Base-by-base conservation (phyloP, 2,888 invertebrate species). In the Apotomis capreana region DNA sequence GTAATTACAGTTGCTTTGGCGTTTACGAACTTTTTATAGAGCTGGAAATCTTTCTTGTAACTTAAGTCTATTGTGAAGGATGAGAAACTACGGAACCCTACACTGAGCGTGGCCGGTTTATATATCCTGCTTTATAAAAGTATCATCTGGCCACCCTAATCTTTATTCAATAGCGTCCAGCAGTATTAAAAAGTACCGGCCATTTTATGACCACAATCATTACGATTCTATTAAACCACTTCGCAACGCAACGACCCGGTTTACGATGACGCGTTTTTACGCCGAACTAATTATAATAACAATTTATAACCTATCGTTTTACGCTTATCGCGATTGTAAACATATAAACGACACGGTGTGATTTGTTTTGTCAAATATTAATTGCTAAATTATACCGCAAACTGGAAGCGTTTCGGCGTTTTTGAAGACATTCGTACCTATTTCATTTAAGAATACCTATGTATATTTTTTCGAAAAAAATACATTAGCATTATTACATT, bases 171-270 rank as follows among this genome's bases (percentile, higher is more conserved):
- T 44, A 61, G 37, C 15, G 15, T 54, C 36, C 13, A 54, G 13
- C 65, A 15, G 46, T n/a, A 61, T 44, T 15, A 55, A 10, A 10
- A 54, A 51, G 57, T 55, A 69, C 13, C 49, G 59, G 58, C 26
- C 54, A 68, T 8, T 72, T 72, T 72, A 72, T 58, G 46, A 61
- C 51, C 36, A 57, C 12, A n/a, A 15, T 54, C 67, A 83, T 83
- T 84, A 85, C 79, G 83, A 80, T 79, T 83, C 83, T 84, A 83
- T 82, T 80, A 83, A 81, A 78, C 78, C 77, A 78, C 77, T 83
- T 80, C 78, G 74, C 73, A 79, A 78, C 78, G 76, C 77, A 76
- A 79, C 77, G 76, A 79, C 84, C 75, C 82, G 84, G 87, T 87
- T 88, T 86, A 87, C 83, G 80, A 79, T 78, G 59, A 68, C 74